Evolutionary conservation across 2,888 invertebrate species (phyloP), one percentile per base, ranked within the genome.

Genomic region (Aphrophora alni): DNA sequence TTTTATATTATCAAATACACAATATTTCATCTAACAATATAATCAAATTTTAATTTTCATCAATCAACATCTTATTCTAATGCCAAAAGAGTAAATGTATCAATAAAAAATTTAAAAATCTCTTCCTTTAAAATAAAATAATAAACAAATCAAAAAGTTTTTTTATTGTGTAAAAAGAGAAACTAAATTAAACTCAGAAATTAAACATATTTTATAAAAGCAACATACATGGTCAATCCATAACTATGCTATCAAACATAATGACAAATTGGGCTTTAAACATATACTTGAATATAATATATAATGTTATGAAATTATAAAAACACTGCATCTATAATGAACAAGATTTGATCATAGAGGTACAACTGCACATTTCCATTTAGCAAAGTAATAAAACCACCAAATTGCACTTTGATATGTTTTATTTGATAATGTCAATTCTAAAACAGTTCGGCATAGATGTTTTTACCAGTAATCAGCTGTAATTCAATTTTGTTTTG

Each of bases 381-480:
- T 26, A 44, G 27, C 25, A 75, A 75, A 44, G 21, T 74, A 74
- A 38, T 74, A 59, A 59, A 59, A 59, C 59, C 59, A n/a, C 59
- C n/a, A 59, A 59, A 59, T 59, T 59, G 59, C 59, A 59, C 59
- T 59, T 59, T 59, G 59, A 59, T 59, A 59, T 59, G 59, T 59
- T 59, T 59, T 59, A 59, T 59, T 59, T 59, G 59, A 59, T 59
- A 59, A 59, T 59, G 59, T 59, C n/a, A 59, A 21, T 59, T 59
- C 59, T 59, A 59, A 14, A 59, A 59, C 59, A 59, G 59, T 21
- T 59, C 21, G 59, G 59, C 59, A 21, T 59, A 59, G 21, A 12
- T 59, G 59, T 59, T 59, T 59, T 59, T 59, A 59, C 59, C n/a
- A 21, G 59, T 21, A 59, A 59, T 59, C 59, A 59, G 59, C 59